Conservation (phyloP, 1,140 invertebrate genomes). For the Saxidomus purpurata region DNA sequence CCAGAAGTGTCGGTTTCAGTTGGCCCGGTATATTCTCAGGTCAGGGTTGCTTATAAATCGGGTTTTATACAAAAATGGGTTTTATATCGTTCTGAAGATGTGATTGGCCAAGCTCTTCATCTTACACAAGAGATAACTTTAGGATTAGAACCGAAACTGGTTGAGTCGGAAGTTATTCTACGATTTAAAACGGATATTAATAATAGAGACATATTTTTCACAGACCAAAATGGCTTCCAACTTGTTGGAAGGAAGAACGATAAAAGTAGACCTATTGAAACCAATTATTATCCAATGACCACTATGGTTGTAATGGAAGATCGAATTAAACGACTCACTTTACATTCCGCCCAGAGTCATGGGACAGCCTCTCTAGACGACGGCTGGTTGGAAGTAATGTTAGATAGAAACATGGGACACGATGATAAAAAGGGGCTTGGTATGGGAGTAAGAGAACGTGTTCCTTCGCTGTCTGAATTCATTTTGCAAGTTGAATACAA, state of each 20-base stretch:
- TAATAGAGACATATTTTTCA: conserved; percentile 90
- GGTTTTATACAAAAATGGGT: conserved; percentile 37
- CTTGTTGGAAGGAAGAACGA: conserved; percentile 89
- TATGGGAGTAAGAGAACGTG: conserved; percentile 95
- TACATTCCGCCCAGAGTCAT: conserved; percentile 94
- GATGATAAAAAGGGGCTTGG: conserved; percentile 96
- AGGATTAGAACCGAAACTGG: not conserved
- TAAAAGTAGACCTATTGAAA: conserved; percentile 90
- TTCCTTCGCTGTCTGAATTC: conserved; percentile 92
- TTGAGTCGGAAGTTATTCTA: conserved; percentile 93
- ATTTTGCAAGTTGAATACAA: conserved; percentile 92
- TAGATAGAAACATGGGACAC: conserved; percentile 93
- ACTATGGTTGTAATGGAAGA: conserved; percentile 95
- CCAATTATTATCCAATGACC: conserved; percentile 96
- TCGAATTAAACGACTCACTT: conserved; percentile 88
- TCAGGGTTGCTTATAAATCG: conserved; percentile 88
- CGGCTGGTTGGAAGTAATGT: conserved; percentile 94
- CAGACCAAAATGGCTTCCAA: conserved; percentile 97
- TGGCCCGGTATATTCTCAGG: conserved; percentile 91
- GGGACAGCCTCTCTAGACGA: conserved; percentile 93
- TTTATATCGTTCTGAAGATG: conserved; percentile 41
- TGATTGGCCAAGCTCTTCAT: conserved; percentile 89
- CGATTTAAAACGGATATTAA: conserved; percentile 93
- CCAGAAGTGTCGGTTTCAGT: conserved; percentile 10
- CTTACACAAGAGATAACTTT: conserved; percentile 89